Conservation (phyloP, 2,888 invertebrate genomes). For the Aphelenchoides bicaudatus region DNA sequence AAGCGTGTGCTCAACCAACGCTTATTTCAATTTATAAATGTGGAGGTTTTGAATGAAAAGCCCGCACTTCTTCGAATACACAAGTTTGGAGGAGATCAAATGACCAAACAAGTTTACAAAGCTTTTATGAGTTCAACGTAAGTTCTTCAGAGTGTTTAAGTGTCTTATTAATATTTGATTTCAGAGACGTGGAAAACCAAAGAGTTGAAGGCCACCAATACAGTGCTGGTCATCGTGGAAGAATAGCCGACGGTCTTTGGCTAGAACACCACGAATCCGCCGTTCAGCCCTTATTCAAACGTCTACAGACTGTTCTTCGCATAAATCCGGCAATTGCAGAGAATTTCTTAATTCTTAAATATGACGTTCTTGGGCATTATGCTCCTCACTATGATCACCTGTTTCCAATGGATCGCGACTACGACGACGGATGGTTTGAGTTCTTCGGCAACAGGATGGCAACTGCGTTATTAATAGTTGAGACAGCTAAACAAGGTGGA, state of each 20-base stretch:
- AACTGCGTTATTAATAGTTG: conserved; percentile 42
- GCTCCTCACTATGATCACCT: conserved; percentile 49
- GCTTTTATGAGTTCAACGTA: conserved; percentile 25
- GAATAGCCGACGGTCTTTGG: conserved; percentile 41
- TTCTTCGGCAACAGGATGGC: conserved; percentile 46
- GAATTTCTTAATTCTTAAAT: conserved; percentile 37
- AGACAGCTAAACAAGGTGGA: conserved; percentile 44
- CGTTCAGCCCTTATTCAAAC: conserved; percentile 22
- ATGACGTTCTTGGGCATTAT: conserved; percentile 43
- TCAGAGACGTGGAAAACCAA: conserved; percentile 30
- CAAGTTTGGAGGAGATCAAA: conserved; percentile 19
- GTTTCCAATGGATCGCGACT: conserved; percentile 25
- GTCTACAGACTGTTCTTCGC: conserved; percentile 22
- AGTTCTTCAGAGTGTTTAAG: neutral
- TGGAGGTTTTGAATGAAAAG: conserved; percentile 22
- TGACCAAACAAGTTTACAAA: conserved; percentile 15
- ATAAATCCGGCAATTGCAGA: conserved; percentile 36
- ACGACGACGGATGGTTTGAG: conserved; percentile 32
- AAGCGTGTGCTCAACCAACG: conserved; percentile 18
- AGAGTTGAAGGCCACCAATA: conserved; percentile 29
- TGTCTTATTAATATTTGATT: neutral
- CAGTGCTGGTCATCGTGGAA: conserved; percentile 26
- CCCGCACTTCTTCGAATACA: conserved; percentile 21
- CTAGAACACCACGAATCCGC: conserved; percentile 26
- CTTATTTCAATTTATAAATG: conserved; percentile 12